Conservation (phyloP, 2,797 vertebrate genomes). For the Acanthis flammea region DNA sequence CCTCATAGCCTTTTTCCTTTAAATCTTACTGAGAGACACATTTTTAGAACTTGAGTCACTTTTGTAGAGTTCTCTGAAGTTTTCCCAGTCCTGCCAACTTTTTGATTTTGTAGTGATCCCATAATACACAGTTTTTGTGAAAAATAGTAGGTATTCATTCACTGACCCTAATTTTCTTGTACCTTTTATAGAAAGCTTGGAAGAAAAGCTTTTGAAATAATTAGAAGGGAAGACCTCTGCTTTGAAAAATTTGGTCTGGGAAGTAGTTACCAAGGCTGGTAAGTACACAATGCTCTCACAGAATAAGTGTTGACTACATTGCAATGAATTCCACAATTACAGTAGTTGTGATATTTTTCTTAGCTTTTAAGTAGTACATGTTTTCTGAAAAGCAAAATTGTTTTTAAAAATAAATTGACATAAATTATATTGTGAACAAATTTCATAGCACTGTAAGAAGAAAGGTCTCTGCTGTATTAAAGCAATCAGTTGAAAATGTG, state of each 20-base stretch:
- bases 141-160: neutral
- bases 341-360: neutral
- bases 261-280: slow-evolving; percentile 79
- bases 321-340: neutral
- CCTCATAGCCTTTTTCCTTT: neutral
- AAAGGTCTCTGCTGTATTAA: neutral
- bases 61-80: neutral
- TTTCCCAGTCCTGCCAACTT: neutral
- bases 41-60: slow-evolving; percentile 1
- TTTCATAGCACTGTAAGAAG: neutral
- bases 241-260: slow-evolving; percentile 77
- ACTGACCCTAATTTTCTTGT: slow-evolving; percentile 32
- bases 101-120: neutral
- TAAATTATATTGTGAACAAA: neutral
- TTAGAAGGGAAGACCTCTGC: slow-evolving; percentile 76
- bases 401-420: neutral
- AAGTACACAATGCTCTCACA: slow-evolving; percentile 28
- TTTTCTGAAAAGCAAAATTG: neutral
- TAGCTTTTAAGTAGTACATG: neutral
- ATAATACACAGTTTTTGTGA: neutral
- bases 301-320: neutral
- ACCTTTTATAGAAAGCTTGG: slow-evolving; percentile 80
- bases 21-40: neutral
- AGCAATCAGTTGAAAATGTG: neutral
- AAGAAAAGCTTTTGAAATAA: slow-evolving; percentile 79